Conservation (phyloP, 2,797 vertebrate genomes). For the Aulostomus chinensis region DNA sequence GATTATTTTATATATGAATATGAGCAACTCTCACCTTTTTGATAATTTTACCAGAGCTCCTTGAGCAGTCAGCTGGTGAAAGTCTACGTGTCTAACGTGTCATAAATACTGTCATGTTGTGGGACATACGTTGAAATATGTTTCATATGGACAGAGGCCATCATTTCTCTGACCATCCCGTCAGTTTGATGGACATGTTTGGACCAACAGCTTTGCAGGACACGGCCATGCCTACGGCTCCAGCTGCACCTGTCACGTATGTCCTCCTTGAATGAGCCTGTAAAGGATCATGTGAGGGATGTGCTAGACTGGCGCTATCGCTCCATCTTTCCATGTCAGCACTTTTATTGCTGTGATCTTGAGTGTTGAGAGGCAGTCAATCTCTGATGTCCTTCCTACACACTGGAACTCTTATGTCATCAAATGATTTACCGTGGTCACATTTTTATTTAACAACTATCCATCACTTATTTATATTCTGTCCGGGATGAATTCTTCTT, state of each 20-base stretch:
- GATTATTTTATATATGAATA: constrained; percentile 10
- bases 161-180: constrained; percentile 39
- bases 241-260: constrained; percentile 37
- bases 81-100: constrained; percentile 1
- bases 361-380: constrained; percentile 45
- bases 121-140: constrained; percentile 45
- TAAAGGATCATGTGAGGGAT: constrained; percentile 42
- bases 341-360: constrained; percentile 60
- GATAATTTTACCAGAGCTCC: constrained; percentile 4
- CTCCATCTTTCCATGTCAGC: constrained; percentile 44
- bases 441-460: constrained; percentile 10
- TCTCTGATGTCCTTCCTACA: constrained; percentile 22
- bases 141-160: constrained; percentile 32
- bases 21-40: constrained; percentile 23
- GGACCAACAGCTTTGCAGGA: constrained; percentile 27
- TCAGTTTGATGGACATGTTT: constrained; percentile 56
- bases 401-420: constrained; percentile 19
- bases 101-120: constrained; percentile 41
- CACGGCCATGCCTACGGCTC: constrained; percentile 14
- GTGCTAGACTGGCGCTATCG: constrained; percentile 26
- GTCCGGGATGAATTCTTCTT: constrained; percentile 10
- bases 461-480: constrained; percentile 20
- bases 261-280: constrained; percentile 25
- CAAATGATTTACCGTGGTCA: constrained; percentile 36
- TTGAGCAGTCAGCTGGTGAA: neutral